A percentile compares a stretch with the other conserved stretches of the same genome.
These are phyloP conservation scores for Hirudinaria manillensis DNA, from an alignment of 2,888 invertebrate species.

Conservation along the genomic window DNA sequence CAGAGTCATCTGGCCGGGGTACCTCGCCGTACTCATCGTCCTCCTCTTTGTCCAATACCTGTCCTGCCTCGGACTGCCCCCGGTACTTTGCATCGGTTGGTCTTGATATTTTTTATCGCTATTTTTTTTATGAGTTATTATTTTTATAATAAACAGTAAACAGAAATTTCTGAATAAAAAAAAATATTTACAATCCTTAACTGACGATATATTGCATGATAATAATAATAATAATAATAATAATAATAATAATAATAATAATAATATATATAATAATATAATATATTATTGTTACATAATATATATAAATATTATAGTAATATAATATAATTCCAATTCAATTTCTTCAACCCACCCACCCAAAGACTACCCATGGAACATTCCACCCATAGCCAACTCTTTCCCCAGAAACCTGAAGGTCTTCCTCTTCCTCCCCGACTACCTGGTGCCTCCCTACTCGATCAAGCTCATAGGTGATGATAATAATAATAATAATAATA, in stretches of 20 bases:
- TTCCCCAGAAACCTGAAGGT: slow-evolving; percentile 64
- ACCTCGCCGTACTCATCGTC: slow-evolving; percentile 71
- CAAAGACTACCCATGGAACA: slow-evolving; percentile 69
- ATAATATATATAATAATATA: neutral
- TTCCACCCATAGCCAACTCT: slow-evolving; percentile 14
- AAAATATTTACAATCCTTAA: slow-evolving; percentile 14
- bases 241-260: neutral
- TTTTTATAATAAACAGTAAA: neutral
- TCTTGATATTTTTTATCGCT: neutral
- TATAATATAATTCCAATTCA: neutral
- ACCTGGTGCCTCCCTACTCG: slow-evolving; percentile 67
- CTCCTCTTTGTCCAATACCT: slow-evolving; percentile 81
- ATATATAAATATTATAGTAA: neutral
- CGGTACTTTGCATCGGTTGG: slow-evolving; percentile 74
- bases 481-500: neutral
- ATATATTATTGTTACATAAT: neutral
- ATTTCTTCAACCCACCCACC: slow-evolving; percentile 18
- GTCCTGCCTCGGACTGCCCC: slow-evolving; percentile 79
- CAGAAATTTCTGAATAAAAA: neutral
- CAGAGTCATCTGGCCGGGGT: slow-evolving; percentile 72
- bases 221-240: neutral
- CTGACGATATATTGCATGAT: neutral
- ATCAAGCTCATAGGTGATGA: slow-evolving; percentile 71
- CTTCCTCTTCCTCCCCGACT: slow-evolving; percentile 84
- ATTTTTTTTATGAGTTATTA: neutral